phyloP scores from a whole-genome alignment of 2,888 invertebrate genomes.

The Brenthis ino region DNA sequence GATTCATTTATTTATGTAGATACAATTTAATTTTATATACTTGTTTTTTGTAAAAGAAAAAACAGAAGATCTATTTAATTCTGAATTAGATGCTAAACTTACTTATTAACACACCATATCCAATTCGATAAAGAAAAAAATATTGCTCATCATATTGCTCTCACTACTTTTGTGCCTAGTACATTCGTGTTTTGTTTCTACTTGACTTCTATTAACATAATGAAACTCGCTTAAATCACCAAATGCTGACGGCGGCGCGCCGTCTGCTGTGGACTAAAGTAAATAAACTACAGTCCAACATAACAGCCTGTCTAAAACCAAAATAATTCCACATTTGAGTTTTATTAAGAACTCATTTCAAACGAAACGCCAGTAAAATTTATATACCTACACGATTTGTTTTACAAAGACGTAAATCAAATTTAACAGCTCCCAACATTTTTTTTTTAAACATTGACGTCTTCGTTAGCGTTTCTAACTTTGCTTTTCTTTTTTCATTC shows the following conservation, averaged over 20 bases:
- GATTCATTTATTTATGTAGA: no score
- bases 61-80: no score
- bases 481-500: background rate
- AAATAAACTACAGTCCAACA: constrained; percentile 32
- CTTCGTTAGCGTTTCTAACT: constrained; percentile 1
- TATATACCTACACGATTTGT: constrained; percentile 2
- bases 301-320: constrained; percentile 26
- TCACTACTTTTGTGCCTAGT: no score
- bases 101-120: no score
- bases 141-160: no score
- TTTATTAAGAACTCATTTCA: constrained; percentile 23
- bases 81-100: no score
- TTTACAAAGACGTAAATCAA: constrained; percentile 26
- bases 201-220: background rate
- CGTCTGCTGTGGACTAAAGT: constrained; percentile 38
- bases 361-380: constrained; percentile 26
- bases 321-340: constrained; percentile 30
- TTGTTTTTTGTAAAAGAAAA: no score
- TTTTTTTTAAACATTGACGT: constrained; percentile 18
- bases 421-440: constrained; percentile 20
- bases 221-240: constrained; percentile 9
- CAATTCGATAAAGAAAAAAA: no score
- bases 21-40: no score
- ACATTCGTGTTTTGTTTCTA: no score
- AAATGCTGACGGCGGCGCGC: constrained; percentile 38